These are phyloP conservation scores for Whitmania pigra DNA, from an alignment of 1,140 invertebrate genomes.

Conservation along the genomic window DNA sequence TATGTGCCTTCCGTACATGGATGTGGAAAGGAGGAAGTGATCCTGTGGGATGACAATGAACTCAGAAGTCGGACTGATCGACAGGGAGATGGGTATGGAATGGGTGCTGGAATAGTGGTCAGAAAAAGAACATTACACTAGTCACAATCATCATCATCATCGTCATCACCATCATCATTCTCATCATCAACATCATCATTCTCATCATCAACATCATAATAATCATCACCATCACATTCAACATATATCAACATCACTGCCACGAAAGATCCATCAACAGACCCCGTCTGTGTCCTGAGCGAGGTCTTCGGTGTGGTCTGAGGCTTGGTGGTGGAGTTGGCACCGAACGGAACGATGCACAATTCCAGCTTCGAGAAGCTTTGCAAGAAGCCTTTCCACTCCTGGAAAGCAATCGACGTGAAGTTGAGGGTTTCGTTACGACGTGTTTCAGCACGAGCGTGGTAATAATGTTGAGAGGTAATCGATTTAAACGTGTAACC, in stretches of 20 bases:
- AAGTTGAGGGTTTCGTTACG: neutral
- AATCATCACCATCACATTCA: too few relatives aligned
- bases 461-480: too few relatives aligned
- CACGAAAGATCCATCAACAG: too few relatives aligned
- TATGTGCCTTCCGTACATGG: slow-evolving; percentile 5
- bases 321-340: neutral
- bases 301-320: neutral
- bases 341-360: neutral
- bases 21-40: neutral
- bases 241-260: too few relatives aligned
- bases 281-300: neutral
- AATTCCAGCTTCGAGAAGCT: slow-evolving; percentile 10
- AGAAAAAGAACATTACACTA: neutral
- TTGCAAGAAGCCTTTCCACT: neutral
- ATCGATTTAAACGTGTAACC: neutral
- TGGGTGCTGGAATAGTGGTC: neutral
- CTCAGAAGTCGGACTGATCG: neutral
- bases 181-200: too few relatives aligned
- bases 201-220: too few relatives aligned
- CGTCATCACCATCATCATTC: too few relatives aligned
- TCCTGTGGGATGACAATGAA: neutral
- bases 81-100: neutral
- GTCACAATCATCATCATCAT: neutral
- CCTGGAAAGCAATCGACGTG: neutral
- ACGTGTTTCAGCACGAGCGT: too few relatives aligned